Percentiles rank a stretch among this genome's conserved stretches.
These are phyloP conservation scores for Capromys pilorides DNA, from an alignment of 2,797 vertebrate species.

Conservation along the genomic window DNA sequence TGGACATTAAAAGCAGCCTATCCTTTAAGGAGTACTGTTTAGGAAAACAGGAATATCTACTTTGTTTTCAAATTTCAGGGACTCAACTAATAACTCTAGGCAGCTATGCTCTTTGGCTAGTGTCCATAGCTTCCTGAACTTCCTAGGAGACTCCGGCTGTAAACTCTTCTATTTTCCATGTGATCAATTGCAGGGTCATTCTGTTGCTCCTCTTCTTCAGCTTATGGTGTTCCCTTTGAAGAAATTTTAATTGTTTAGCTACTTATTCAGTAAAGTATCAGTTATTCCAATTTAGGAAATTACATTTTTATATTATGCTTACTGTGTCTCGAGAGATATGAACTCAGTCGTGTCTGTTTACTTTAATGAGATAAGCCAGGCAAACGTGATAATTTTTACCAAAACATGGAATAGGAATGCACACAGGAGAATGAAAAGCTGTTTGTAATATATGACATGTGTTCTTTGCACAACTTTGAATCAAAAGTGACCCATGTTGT, in stretches of 20 bases:
- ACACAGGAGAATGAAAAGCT: slow-evolving; percentile 2
- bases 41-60: not conserved
- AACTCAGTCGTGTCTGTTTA: slow-evolving; percentile 78
- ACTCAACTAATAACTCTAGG: slow-evolving; percentile 2
- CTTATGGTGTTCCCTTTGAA: slow-evolving; percentile 58
- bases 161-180: not conserved
- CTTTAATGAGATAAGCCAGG: slow-evolving; percentile 78
- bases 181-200: slow-evolving; percentile 51
- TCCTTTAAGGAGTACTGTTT: slow-evolving; percentile 30
- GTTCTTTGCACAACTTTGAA: not conserved
- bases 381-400: slow-evolving; percentile 77
- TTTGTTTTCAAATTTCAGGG: slow-evolving; percentile 46
- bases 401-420: slow-evolving; percentile 68
- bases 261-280: slow-evolving; percentile 59
- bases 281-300: slow-evolving; percentile 27
- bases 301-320: slow-evolving; percentile 71
- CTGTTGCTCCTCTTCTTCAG: slow-evolving; percentile 44
- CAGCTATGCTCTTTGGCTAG: slow-evolving; percentile 20
- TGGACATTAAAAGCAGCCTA: slow-evolving; percentile 41
- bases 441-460: not conserved
- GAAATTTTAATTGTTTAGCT: slow-evolving; percentile 50
- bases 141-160: slow-evolving; percentile 39
- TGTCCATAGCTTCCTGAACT: slow-evolving; percentile 6
- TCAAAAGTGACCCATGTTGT: not conserved
- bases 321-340: slow-evolving; percentile 62